Base-by-base conservation (phyloP, 2,888 invertebrate species). In the Pollenia labialis region DNA sequence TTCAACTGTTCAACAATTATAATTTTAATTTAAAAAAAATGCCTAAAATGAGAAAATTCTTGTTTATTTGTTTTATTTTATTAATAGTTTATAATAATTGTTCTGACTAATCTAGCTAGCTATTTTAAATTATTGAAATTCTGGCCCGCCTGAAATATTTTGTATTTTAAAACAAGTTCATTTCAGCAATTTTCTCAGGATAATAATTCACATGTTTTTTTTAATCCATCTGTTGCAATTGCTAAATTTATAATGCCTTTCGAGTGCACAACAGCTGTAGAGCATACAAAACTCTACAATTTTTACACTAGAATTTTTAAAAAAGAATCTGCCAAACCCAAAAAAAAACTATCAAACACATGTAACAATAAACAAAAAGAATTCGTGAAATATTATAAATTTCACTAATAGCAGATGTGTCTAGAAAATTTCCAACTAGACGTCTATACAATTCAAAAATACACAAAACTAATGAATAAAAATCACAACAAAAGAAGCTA, bases 221-320 rank as follows among this genome's bases (percentile, higher is more conserved):
- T 23, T 64, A 81, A 58, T 74, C 48, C 81, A 75, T 75, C 81
- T 75, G 81, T 62, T 82, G 68, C 69, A 69, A 68, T 48, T 75
- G 9, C 40, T 54, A 46, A 69, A 75, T 69, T 46, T 32, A 60
- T 8, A 60, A 69, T 46, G 68, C 68, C 69, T 60, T 18, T 48
- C 32, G 40, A 75, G 52, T 23, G 46, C 18, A 46, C 16, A 75
- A 12, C 81, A 76, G 81, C 68, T 82, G 81, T 62, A 18, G 46
- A 6, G 0, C 18, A 74, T 18, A 71, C 16, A 42, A 52, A 32
- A 46, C 66, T 46, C 11, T 40, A 23, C 4, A 69, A 52, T n/a
- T 80, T 50, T 54, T 80, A 80, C 50, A 52, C 60, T 62, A 46
- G 42, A 60, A 62, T 18, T 48, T 32, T 4, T 18, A 23, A 23